Evolutionary conservation across 2,113 vertebrate species (phyloP).

Genomic region (Tympanuchus pallidicinctus): DNA sequence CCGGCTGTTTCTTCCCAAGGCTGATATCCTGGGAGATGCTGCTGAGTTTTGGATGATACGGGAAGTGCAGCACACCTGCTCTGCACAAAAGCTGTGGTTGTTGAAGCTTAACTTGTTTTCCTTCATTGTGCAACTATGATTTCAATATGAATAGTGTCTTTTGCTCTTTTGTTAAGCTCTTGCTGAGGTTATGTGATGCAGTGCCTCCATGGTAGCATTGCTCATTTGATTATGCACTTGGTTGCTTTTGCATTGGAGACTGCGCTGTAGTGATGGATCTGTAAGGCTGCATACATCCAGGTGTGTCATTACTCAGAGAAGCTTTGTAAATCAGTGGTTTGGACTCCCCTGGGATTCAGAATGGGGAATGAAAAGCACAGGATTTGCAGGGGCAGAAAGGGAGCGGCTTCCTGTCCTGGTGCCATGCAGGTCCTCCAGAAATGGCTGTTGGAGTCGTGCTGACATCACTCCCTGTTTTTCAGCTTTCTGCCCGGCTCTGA

Average conservation of each 20-base stretch:
- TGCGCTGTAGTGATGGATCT: not conserved
- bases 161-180: not conserved
- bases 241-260: not conserved
- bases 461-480: not conserved
- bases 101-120: not conserved
- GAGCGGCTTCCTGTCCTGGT: not conserved
- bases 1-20: not conserved
- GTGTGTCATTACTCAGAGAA: not conserved
- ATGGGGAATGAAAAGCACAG: not conserved
- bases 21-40: not conserved
- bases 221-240: not conserved
- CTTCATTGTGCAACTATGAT: not conserved
- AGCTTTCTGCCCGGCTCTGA: not conserved
- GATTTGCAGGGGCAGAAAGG: not conserved
- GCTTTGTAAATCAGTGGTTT: not conserved
- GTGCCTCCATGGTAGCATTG: not conserved
- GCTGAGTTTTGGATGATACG: not conserved
- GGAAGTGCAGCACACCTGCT: rapidly evolving
- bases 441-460: not conserved
- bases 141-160: not conserved
- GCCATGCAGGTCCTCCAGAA: not conserved
- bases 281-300: not conserved
- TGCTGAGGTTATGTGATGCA: not conserved
- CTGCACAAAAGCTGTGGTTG: not conserved
- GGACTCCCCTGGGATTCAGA: not conserved